Percentiles rank a stretch among this genome's conserved stretches.
These are phyloP conservation scores for Craniophora ligustri DNA, from an alignment of 2,888 invertebrate species.

Conservation along the genomic window DNA sequence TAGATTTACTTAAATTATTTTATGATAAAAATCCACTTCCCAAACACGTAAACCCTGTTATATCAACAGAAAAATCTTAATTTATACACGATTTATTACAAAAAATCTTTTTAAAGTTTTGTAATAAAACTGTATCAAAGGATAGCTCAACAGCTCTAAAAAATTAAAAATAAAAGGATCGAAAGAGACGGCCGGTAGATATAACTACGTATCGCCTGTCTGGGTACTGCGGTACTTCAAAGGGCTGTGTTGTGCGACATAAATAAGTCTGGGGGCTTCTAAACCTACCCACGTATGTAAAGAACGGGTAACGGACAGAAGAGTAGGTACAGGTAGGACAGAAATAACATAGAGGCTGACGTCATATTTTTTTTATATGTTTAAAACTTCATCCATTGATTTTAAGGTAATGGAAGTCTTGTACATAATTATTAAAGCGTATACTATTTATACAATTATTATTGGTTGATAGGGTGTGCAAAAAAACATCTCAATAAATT, in stretches of 20 bases:
- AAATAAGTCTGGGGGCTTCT: slow-evolving; percentile 51
- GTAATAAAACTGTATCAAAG: slow-evolving; percentile 36
- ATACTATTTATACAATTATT: too few species aligned
- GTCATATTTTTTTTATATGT: slow-evolving; percentile 4
- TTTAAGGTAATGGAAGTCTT: not conserved
- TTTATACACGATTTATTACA: slow-evolving; percentile 11
- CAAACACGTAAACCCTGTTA: not conserved
- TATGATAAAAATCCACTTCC: slow-evolving; percentile 4
- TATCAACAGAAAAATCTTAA: slow-evolving; percentile 3
- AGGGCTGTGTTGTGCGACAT: slow-evolving; percentile 46
- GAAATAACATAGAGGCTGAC: slow-evolving; percentile 15
- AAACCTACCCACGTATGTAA: slow-evolving; percentile 36
- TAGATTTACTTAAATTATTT: too few species aligned
- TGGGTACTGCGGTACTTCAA: slow-evolving; percentile 50
- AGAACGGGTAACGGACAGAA: slow-evolving; percentile 24
- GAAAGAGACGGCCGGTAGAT: slow-evolving; percentile 11
- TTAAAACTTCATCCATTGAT: too few species aligned
- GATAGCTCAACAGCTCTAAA: slow-evolving; percentile 39
- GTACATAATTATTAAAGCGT: too few species aligned
- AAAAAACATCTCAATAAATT: too few species aligned
- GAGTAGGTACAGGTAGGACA: slow-evolving; percentile 4
- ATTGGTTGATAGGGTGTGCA: too few species aligned
- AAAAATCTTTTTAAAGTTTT: slow-evolving; percentile 13
- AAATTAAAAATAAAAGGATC: slow-evolving; percentile 40
- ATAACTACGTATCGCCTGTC: slow-evolving; percentile 28